phyloP scores from a whole-genome alignment of 1,140 invertebrate genomes.

The Dreissena polymorpha region DNA sequence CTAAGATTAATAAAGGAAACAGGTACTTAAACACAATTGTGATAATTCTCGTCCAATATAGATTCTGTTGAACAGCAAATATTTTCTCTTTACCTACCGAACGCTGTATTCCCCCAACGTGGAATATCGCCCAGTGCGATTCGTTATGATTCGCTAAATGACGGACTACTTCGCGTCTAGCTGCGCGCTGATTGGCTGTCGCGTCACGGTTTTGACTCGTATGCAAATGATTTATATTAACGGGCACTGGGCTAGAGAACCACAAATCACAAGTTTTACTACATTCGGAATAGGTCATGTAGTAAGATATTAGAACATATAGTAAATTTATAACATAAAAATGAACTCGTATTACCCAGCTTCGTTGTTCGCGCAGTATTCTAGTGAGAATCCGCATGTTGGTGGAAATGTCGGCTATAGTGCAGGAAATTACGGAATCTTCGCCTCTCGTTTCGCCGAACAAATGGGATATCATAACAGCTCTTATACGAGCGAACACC shows the following conservation, averaged over 20 bases:
- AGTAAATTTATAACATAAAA: constrained; percentile 69
- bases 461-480: constrained; percentile 70
- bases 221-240: constrained; percentile 74
- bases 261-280: constrained; percentile 73
- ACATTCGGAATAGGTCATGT: constrained; percentile 71
- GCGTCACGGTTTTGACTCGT: constrained; percentile 58
- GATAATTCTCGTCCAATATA: too few species aligned
- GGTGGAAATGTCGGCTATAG: constrained; percentile 68
- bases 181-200: constrained; percentile 67
- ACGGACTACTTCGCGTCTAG: constrained; percentile 43
- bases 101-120: constrained; percentile 1
- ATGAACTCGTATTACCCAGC: constrained; percentile 75
- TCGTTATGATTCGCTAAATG: constrained; percentile 39
- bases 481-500: constrained; percentile 61
- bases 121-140: constrained; percentile 47
- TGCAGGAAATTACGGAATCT: constrained; percentile 70
- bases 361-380: constrained; percentile 74
- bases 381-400: constrained; percentile 67
- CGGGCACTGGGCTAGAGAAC: constrained; percentile 64
- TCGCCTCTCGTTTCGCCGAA: constrained; percentile 70
- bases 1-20: too few species aligned
- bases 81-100: too few species aligned
- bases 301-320: constrained; percentile 67
- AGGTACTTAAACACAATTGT: too few species aligned
- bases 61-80: too few species aligned